Base-by-base conservation (phyloP, 2,888 invertebrate genomes). In the Dasysyrphus tricinctus region DNA sequence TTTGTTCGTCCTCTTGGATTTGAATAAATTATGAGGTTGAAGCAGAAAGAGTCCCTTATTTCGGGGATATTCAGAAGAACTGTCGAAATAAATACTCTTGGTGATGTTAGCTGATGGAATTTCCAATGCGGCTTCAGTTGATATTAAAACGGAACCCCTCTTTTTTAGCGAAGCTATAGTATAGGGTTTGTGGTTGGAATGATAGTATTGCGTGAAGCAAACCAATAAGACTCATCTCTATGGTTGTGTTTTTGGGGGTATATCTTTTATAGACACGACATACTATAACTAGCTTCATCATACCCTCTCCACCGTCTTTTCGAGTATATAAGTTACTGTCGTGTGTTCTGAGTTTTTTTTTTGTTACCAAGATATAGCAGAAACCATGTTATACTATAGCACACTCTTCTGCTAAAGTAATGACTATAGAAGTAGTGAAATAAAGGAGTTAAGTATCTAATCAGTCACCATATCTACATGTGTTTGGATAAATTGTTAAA, bases 401-500 rank as follows among this genome's bases (percentile, higher is more conserved):
- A 49, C 5, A 14, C 11, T 37, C 14, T 9, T 14, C 70, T 57
- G 49, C 19, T n/a, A 24, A 65, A 59, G 76, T 80, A 78, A 81
- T 74, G 79, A 65, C 65, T 70, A 57, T 44, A 59, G 73, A 61
- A 63, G 67, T 56, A 76, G 80, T 67, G 80, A 85, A 74, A 77
- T 82, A 81, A 86, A 86, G 77, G 86, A 86, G 78, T 81, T 82
- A 86, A 86, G 77, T 81, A 82, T 78, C 74, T 86, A 86, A 82
- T 86, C 86, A 82, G 86, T 82, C 82, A 82, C 82, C 56, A 81
- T 82, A 82, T 86, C 78, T 86, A 86, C 86, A 82, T 82, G 86
- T 82, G 81, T 86, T 86, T 82, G 78, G 81, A 86, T 86, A 86
- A 86, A 86, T 82, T 86, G 86, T 86, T 82, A 86, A 86, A 82